Conservation (phyloP, 2,888 invertebrate species). For the Archaeoteleia sp. region DNA sequence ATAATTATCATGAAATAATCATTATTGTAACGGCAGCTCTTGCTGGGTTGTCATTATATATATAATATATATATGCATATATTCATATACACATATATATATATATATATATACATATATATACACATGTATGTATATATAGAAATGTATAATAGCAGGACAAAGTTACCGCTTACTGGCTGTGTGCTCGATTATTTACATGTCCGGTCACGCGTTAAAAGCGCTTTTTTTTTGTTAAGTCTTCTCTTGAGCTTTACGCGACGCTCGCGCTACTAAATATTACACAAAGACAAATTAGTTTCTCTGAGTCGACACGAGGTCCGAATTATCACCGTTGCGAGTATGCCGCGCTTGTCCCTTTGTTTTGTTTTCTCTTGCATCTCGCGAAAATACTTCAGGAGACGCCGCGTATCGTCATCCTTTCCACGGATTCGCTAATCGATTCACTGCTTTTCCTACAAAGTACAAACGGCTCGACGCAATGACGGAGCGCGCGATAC, state of each 20-base stretch:
- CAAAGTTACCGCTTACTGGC: slow-evolving; percentile 56
- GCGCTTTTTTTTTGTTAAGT: slow-evolving; percentile 48
- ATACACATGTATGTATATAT: slow-evolving; percentile 32
- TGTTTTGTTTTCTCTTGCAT: slow-evolving; percentile 4
- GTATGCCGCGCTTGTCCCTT: slow-evolving; percentile 48
- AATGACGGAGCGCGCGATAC: too few species aligned
- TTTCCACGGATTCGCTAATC: slow-evolving; percentile 12
- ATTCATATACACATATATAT: slow-evolving; percentile 13
- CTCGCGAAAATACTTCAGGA: slow-evolving; percentile 19
- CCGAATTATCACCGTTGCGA: slow-evolving; percentile 42
- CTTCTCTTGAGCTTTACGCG: slow-evolving; percentile 37
- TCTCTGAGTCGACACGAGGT: slow-evolving; percentile 38
- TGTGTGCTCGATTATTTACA: slow-evolving; percentile 57
- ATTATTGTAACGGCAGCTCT: slow-evolving; percentile 62
- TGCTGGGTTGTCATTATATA: slow-evolving; percentile 54
- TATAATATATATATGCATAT: slow-evolving; percentile 41
- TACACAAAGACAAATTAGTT: slow-evolving; percentile 51
- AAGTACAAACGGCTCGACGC: background rate
- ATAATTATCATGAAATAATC: slow-evolving; percentile 41
- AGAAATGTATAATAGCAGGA: slow-evolving; percentile 48
- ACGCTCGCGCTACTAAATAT: slow-evolving; percentile 34
- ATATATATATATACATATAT: slow-evolving; percentile 20
- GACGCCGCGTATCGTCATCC: slow-evolving; percentile 5
- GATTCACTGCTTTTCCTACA: slow-evolving; percentile 11
- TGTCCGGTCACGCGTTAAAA: slow-evolving; percentile 29